phyloP scores from a whole-genome alignment of 92 coral and sea anemone genomes.

The Anthopleura xanthogrammica region DNA sequence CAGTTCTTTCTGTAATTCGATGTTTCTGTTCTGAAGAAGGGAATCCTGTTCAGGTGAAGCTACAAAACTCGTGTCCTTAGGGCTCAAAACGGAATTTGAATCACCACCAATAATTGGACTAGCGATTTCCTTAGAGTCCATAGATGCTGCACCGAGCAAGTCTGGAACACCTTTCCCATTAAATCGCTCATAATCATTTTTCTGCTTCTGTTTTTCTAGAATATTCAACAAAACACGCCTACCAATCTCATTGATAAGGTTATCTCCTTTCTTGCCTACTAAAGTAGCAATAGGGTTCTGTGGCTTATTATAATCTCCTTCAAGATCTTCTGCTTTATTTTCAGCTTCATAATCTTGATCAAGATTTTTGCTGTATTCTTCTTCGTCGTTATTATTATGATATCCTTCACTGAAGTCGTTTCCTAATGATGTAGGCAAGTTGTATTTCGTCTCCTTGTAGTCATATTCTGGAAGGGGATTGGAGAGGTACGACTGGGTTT shows the following conservation, averaged over 20 bases:
- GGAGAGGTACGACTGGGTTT: conserved; percentile 31
- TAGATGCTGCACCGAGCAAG: conserved; percentile 13
- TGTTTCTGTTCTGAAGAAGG: background rate
- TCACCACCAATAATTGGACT: background rate
- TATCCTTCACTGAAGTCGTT: conserved; percentile 6
- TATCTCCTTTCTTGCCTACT: conserved; percentile 28
- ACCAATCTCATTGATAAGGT: conserved; percentile 28
- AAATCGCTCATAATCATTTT: background rate
- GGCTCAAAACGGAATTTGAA: background rate
- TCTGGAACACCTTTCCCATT: conserved; percentile 22
- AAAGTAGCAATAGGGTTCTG: background rate
- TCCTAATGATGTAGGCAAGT: conserved; percentile 11
- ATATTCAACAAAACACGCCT: conserved; percentile 27
- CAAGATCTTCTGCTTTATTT: background rate
- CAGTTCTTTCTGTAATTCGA: background rate
- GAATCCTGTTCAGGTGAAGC: background rate
- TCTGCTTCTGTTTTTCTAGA: conserved; percentile 18
- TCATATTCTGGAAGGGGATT: conserved; percentile 81
- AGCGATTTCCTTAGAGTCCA: background rate
- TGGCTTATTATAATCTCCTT: background rate
- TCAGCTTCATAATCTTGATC: background rate
- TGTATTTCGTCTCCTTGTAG: conserved; percentile 48
- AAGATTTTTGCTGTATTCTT: background rate
- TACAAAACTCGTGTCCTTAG: background rate
- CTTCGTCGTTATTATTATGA: background rate